Evolutionary conservation across 2,797 vertebrate species (phyloP), one percentile per base, ranked within the genome.

Genomic region (Halcyon leucocephala): DNA sequence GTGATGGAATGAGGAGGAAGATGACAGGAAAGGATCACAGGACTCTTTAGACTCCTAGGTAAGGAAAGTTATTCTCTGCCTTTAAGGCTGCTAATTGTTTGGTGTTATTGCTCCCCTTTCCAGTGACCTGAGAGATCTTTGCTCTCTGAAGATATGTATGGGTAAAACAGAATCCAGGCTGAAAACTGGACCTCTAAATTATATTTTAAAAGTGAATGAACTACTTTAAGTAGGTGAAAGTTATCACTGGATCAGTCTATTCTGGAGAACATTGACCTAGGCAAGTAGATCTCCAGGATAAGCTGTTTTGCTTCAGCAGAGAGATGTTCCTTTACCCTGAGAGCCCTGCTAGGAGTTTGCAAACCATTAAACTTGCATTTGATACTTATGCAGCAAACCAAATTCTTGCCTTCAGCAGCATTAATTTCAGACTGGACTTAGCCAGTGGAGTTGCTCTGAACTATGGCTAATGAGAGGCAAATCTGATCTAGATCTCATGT

Each of bases 401-500:
- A 44, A 39, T 49, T 67, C 33, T 66, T 86, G 31, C 44, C 71
- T 82, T 90, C 55, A 82, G 73, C 48, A 66, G 52, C 7, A 11
- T 60, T 49, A 46, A 82, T 77, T 95, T 82, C 33, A 29, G 64
- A 22, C 14, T 76, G 29, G n/a, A 67, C 25, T 71, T 67, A 80
- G 41, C 12, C 72, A 64, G 46, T 18, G 48, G 42, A 60, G 31
- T 21, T 90, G 8, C 41, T 86, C 60, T 91, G 73, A 81, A 37
- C 57, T 72, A 48, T 1, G 1, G 61, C 35, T 94, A 60, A 90
- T 87, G 78, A 92, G 57, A 87, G 29, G 48, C 21, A 82, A 77
- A 95, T 91, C 71, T 88, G 66, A 83, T 87, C 82, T 61, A 72
- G 72, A 85, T 71, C 57, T 84, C 57, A 41, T 65, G 77, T 76